Conservation (phyloP, 2,797 vertebrate genomes). For the Helicolenus hilgendorfi region DNA sequence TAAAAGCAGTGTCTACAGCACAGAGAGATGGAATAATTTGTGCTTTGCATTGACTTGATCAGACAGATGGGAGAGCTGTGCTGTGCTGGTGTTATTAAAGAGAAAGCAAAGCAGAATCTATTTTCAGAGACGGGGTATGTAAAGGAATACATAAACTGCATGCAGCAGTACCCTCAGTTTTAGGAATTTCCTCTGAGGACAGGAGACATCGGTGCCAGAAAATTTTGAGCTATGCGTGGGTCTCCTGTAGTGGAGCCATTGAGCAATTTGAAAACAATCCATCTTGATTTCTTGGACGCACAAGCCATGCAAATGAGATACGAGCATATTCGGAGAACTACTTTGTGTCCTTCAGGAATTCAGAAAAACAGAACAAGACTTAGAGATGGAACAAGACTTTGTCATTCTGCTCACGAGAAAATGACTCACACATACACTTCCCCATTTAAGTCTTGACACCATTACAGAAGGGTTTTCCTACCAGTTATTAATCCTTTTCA, state of each 20-base stretch:
- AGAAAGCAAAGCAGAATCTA: slow-evolving; percentile 17
- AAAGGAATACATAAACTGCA: slow-evolving; percentile 49
- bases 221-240: slow-evolving; percentile 3
- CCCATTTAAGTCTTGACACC: background rate
- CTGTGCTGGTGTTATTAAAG: slow-evolving; percentile 45
- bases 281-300: slow-evolving; percentile 57
- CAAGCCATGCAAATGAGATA: slow-evolving; percentile 53
- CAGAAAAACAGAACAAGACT: slow-evolving; percentile 12
- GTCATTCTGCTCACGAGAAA: background rate
- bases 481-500: background rate
- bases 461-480: background rate
- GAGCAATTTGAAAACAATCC: slow-evolving; percentile 52
- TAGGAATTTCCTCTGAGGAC: slow-evolving; percentile 36
- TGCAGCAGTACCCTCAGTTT: slow-evolving; percentile 19
- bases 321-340: slow-evolving; percentile 42
- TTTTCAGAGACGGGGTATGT: slow-evolving; percentile 18
- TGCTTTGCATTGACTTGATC: slow-evolving; percentile 42
- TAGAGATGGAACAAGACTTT: background rate
- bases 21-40: slow-evolving; percentile 67
- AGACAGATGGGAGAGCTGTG: slow-evolving; percentile 40
- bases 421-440: background rate
- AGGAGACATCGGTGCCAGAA: slow-evolving; percentile 24
- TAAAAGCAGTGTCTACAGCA: slow-evolving; percentile 55
- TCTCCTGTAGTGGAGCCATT: slow-evolving; percentile 34
- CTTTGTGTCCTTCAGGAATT: slow-evolving; percentile 15